These are phyloP conservation scores for Chionodraco myersi DNA, from an alignment of 2,113 vertebrate species.

Conservation along the genomic window DNA sequence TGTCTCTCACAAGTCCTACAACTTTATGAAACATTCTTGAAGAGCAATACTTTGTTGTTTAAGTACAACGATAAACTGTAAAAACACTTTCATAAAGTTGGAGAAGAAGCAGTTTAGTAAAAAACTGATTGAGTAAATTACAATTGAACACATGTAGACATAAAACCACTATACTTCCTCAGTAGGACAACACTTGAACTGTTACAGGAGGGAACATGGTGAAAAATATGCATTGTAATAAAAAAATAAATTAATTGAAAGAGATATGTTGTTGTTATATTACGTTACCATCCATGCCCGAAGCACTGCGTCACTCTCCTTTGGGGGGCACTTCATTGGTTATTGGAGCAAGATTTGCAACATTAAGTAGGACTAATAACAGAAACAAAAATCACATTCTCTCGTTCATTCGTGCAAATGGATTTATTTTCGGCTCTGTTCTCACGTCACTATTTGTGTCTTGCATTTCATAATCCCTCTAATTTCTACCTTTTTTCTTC, in stretches of 20 bases:
- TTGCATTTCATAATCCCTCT: not conserved
- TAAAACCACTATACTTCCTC: too few species aligned
- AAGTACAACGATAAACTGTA: too few species aligned
- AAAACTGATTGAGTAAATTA: too few species aligned
- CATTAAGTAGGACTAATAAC: not conserved
- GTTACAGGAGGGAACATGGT: too few species aligned
- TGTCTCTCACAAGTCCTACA: not conserved
- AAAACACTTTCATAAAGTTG: too few species aligned
- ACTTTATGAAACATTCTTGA: not conserved
- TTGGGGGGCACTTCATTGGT: not conserved
- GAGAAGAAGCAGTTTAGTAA: too few species aligned
- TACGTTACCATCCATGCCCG: not conserved
- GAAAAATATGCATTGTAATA: too few species aligned
- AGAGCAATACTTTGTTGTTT: too few species aligned
- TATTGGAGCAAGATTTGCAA: not conserved
- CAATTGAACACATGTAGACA: too few species aligned
- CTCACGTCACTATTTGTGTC: not conserved
- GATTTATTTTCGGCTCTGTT: not conserved
- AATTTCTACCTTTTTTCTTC: not conserved
- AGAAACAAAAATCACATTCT: not conserved
- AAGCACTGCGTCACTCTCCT: too few species aligned
- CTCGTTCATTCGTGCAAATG: not conserved
- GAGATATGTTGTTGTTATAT: not conserved
- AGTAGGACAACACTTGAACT: too few species aligned
- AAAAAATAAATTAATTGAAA: too few species aligned